A percentile compares a stretch with the other conserved stretches of the same genome.
Conservation (phyloP, 2,797 vertebrate species). For the Garrulus glandarius region DNA sequence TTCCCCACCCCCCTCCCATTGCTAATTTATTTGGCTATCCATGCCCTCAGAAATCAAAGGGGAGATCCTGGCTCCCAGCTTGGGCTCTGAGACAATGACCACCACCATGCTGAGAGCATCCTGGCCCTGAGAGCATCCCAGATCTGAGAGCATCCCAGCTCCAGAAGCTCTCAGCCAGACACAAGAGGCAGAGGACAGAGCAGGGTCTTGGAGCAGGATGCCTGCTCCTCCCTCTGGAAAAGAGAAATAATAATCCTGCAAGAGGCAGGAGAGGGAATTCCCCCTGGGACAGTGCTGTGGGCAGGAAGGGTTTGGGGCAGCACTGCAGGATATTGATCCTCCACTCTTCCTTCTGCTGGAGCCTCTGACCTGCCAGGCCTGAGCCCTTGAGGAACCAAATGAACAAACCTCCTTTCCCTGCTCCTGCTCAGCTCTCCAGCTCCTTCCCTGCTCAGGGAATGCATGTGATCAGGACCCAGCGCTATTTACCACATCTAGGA, state of each 20-base stretch:
- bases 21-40: neutral
- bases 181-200: neutral
- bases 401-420: neutral
- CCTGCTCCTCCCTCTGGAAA: neutral
- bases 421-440: neutral
- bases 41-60: neutral
- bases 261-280: neutral
- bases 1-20: neutral
- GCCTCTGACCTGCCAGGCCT: neutral
- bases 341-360: neutral
- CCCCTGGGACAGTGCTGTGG: rapidly evolving
- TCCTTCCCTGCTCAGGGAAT: neutral
- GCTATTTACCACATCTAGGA: neutral
- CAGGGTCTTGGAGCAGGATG: rapidly evolving
- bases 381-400: neutral
- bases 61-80: neutral
- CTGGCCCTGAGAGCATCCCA: neutral
- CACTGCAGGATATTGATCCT: rapidly evolving
- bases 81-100: neutral
- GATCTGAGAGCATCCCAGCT: rapidly evolving
- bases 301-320: neutral
- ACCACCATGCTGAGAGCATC: neutral
- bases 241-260: neutral
- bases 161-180: neutral
- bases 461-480: neutral